These are phyloP conservation scores for Campylomormyrus tamandua DNA, from an alignment of 2,113 vertebrate species.

Conservation along the genomic window DNA sequence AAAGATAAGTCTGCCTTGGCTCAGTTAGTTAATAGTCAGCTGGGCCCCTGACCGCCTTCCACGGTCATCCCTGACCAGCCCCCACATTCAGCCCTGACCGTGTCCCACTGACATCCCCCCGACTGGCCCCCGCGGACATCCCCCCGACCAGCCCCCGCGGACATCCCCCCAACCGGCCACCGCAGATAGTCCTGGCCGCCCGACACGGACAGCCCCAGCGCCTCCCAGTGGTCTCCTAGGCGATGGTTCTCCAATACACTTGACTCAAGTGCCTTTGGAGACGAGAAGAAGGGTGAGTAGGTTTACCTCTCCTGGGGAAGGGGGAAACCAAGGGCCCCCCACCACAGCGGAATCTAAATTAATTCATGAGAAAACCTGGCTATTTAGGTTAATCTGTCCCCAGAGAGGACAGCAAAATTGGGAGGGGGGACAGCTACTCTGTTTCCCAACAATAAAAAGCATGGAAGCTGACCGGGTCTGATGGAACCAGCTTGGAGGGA, in stretches of 20 bases:
- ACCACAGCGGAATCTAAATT: constrained; percentile 52
- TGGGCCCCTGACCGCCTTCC: neutral
- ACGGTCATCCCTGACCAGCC: neutral
- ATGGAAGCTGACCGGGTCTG: neutral
- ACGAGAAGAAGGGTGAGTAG: constrained; percentile 27
- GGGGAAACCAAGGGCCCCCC: constrained; percentile 38
- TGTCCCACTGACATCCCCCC: too few relatives aligned
- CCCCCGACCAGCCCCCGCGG: neutral
- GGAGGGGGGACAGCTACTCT: neutral
- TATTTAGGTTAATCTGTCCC: constrained; percentile 60
- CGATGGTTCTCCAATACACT: neutral
- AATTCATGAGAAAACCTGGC: constrained; percentile 59
- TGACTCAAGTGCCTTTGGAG: neutral
- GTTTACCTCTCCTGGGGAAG: constrained; percentile 46
- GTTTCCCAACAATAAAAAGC: constrained; percentile 13
- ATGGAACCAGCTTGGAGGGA: neutral
- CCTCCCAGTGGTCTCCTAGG: neutral
- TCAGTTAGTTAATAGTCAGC: neutral
- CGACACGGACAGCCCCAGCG: neutral
- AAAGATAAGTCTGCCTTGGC: neutral
- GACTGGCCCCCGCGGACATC: neutral
- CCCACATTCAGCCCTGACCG: neutral
- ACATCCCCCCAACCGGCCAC: too few relatives aligned
- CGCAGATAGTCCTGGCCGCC: neutral
- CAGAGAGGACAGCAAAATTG: constrained; percentile 31